Evolutionary conservation across 2,113 vertebrate genomes (phyloP).

Genomic region (Cettia cetti): DNA sequence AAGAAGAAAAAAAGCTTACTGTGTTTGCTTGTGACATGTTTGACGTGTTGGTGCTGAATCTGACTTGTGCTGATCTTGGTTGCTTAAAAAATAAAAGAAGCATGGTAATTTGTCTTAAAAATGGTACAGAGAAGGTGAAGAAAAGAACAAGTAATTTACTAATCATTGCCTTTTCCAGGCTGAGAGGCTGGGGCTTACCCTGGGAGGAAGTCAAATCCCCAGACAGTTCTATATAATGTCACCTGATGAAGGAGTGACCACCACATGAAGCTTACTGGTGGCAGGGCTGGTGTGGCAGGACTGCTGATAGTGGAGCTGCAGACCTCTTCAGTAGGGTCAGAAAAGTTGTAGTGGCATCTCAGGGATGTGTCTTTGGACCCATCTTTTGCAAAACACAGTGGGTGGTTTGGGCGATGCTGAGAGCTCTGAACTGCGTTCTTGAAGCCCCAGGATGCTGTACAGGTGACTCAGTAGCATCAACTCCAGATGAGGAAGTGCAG

Average conservation of each 20-base stretch:
- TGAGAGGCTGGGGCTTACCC: background rate
- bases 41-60: fast-evolving
- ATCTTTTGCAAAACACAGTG: background rate
- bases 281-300: background rate
- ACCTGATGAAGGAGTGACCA: background rate
- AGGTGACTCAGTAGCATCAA: background rate
- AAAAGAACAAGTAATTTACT: background rate
- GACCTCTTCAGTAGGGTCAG: background rate
- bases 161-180: background rate
- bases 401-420: background rate
- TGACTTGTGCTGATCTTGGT: background rate
- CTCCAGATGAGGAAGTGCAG: background rate
- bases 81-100: background rate
- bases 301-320: background rate
- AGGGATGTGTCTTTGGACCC: background rate
- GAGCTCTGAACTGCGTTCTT: background rate
- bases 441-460: background rate
- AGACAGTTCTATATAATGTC: background rate
- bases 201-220: background rate
- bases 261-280: background rate
- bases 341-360: background rate
- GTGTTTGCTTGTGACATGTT: background rate
- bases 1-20: background rate
- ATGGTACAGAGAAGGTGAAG: background rate
- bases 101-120: background rate